phyloP scores from a whole-genome alignment of 2,888 invertebrate species.

The Monochamus alternatus region DNA sequence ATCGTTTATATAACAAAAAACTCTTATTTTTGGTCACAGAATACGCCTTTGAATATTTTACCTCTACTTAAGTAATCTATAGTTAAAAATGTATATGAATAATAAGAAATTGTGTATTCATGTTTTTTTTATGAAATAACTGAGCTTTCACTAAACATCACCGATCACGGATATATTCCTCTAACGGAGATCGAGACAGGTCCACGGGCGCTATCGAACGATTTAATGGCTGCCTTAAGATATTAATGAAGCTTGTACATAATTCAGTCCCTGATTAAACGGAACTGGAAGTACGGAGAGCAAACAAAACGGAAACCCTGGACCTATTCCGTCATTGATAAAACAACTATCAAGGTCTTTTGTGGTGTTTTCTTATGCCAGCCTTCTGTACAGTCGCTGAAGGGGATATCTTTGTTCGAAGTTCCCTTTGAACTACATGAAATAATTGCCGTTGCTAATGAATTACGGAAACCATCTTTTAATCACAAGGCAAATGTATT shows the following conservation, averaged over 20 bases:
- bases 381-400: slow-evolving; percentile 7
- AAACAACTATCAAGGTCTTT: slow-evolving; percentile 19
- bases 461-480: slow-evolving; percentile 7
- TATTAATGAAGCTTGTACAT: slow-evolving; percentile 24
- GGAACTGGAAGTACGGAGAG: slow-evolving; percentile 5
- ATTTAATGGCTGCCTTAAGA: slow-evolving; percentile 20
- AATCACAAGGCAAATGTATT: slow-evolving; percentile 1
- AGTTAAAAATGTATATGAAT: no score
- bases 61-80: no score
- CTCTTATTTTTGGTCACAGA: no score
- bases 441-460: slow-evolving; percentile 10
- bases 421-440: slow-evolving; percentile 6
- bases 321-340: slow-evolving; percentile 12
- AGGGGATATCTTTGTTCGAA: slow-evolving; percentile 13
- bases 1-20: no score
- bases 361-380: slow-evolving; percentile 25
- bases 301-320: slow-evolving; percentile 26
- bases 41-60: no score
- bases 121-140: no score
- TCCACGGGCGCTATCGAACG: slow-evolving; percentile 11
- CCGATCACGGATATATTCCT: not conserved
- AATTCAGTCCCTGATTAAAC: slow-evolving; percentile 28
- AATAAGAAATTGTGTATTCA: no score
- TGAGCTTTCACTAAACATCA: not conserved
- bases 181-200: not conserved